Conservation (phyloP, 2,888 invertebrate species). For the Anarsia innoxiella region DNA sequence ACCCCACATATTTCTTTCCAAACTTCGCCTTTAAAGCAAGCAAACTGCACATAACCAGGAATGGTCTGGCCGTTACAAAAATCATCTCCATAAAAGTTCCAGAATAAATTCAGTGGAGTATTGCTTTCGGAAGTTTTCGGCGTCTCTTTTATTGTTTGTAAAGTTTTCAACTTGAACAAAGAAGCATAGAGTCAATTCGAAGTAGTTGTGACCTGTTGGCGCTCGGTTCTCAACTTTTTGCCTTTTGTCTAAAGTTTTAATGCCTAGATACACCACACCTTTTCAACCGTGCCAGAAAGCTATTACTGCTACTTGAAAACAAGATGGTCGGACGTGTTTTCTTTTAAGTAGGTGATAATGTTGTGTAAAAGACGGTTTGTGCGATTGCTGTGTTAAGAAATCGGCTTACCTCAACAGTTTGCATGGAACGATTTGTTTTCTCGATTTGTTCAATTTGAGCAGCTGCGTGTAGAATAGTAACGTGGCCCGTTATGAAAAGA, state of each 20-base stretch:
- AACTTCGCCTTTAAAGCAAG: conserved; percentile 8
- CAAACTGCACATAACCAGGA: conserved; percentile 13
- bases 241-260: conserved; percentile 8
- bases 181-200: conserved; percentile 24
- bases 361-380: too few species aligned
- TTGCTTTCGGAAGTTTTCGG: conserved; percentile 28
- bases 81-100: conserved; percentile 34
- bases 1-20: conserved; percentile 5
- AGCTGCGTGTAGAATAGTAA: too few species aligned
- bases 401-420: too few species aligned
- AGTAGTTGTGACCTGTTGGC: conserved; percentile 26
- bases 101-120: conserved; percentile 33
- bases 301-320: too few species aligned
- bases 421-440: too few species aligned
- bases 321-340: background rate
- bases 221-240: conserved; percentile 15
- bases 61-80: conserved; percentile 25
- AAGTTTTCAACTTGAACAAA: conserved; percentile 17
- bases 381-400: too few species aligned
- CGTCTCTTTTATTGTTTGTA: conserved; percentile 29
- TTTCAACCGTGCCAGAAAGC: too few species aligned
- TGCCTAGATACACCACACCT: conserved; percentile 1
- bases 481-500: too few species aligned
- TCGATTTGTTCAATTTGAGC: too few species aligned
- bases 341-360: too few species aligned